phyloP scores from a whole-genome alignment of 2,888 invertebrate species.

The Neria commutata region DNA sequence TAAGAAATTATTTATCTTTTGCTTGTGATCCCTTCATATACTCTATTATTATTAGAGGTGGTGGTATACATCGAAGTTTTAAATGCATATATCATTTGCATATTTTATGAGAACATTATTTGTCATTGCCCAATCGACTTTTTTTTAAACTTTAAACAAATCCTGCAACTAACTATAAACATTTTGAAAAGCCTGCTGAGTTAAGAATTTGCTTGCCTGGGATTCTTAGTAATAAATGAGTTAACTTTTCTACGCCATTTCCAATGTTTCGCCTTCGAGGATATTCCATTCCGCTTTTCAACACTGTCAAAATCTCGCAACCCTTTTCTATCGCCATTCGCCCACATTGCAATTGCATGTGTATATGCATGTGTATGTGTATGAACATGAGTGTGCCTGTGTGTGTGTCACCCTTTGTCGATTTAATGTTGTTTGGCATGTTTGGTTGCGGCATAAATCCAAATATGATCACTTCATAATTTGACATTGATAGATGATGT shows the following conservation, averaged over 20 bases:
- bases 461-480: slow-evolving; percentile 63
- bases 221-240: too few species aligned
- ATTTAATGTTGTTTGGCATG: slow-evolving; percentile 27
- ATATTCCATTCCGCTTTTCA: background rate
- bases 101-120: too few species aligned
- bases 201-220: too few species aligned
- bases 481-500: slow-evolving; percentile 62
- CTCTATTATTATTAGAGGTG: too few species aligned
- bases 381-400: background rate
- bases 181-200: too few species aligned
- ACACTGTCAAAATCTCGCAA: background rate
- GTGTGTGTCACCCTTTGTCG: slow-evolving; percentile 11
- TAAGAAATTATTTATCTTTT: too few species aligned
- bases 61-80: background rate
- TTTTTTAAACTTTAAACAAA: too few species aligned
- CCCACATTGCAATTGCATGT: background rate
- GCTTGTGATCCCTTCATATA: too few species aligned
- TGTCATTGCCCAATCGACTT: too few species aligned
- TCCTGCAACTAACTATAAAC: too few species aligned
- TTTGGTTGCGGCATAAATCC: slow-evolving; percentile 55
- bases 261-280: too few species aligned
- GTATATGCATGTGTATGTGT: background rate
- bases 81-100: background rate
- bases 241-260: background rate
- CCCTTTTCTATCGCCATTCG: background rate